Percentiles rank a stretch among this genome's conserved stretches.
Conservation (phyloP, 2,888 invertebrate species). For the Acanthosoma haemorrhoidale region DNA sequence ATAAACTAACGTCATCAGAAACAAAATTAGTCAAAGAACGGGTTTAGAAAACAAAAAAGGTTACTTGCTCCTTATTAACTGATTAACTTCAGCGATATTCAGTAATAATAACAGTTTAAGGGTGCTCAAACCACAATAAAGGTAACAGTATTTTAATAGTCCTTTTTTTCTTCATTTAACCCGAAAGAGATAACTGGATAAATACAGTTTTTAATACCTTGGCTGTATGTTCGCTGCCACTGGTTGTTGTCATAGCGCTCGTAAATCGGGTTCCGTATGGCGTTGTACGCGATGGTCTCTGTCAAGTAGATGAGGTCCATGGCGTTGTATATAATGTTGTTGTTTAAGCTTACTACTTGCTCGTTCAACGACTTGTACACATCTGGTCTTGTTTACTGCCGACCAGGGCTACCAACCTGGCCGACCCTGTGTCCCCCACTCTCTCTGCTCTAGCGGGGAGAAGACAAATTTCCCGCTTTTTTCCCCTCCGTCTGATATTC, state of each 20-base stretch:
- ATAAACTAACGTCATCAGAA: too few relatives aligned
- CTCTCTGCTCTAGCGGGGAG: slow-evolving; percentile 33
- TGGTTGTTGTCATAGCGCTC: slow-evolving; percentile 50
- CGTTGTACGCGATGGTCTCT: slow-evolving; percentile 52
- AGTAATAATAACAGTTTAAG: too few relatives aligned
- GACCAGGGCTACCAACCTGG: background rate
- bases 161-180: too few relatives aligned
- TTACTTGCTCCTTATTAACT: too few relatives aligned
- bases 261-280: slow-evolving; percentile 49
- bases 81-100: too few relatives aligned
- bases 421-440: background rate
- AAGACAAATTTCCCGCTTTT: slow-evolving; percentile 31
- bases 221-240: slow-evolving; percentile 6
- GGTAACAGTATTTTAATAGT: too few relatives aligned
- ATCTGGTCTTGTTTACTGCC: slow-evolving; percentile 29
- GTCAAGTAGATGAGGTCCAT: slow-evolving; percentile 57
- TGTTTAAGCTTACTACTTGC: too few relatives aligned
- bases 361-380: background rate
- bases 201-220: background rate
- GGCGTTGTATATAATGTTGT: background rate
- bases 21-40: too few relatives aligned
- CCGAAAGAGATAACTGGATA: too few relatives aligned
- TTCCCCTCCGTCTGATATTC: too few relatives aligned
- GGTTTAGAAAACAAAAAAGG: too few relatives aligned
- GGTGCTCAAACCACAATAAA: too few relatives aligned